Percentiles rank a stretch among this genome's conserved stretches.
These are phyloP conservation scores for Pavo muticus DNA, from an alignment of 2,113 vertebrate genomes.

Conservation along the genomic window DNA sequence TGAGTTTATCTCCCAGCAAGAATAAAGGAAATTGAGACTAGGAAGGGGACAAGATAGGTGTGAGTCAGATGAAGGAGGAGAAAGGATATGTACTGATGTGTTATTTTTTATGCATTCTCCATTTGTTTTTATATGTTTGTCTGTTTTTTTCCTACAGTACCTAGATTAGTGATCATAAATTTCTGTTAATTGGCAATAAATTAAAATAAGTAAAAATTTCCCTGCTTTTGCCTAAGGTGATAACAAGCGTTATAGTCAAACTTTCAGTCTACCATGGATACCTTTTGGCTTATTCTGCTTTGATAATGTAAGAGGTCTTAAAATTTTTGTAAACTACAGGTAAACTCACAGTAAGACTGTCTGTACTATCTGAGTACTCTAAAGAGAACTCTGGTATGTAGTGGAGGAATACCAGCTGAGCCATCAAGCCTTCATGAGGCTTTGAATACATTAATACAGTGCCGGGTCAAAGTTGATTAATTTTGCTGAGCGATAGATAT, in stretches of 20 bases:
- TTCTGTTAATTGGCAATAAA: not conserved
- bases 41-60: not conserved
- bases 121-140: no score
- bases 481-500: rapidly evolving
- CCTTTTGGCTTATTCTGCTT: not conserved
- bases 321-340: not conserved
- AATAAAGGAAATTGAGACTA: not conserved
- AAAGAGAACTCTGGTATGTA: not conserved
- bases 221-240: not conserved
- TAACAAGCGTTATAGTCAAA: not conserved
- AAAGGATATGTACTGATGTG: not conserved
- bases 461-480: not conserved
- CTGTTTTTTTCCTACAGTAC: not conserved
- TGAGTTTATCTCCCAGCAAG: not conserved
- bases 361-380: not conserved
- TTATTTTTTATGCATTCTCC: not conserved
- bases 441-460: not conserved
- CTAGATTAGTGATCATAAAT: not conserved
- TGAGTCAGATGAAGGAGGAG: not conserved
- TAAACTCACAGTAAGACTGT: not conserved
- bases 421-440: not conserved
- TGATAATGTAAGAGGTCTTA: not conserved
- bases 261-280: not conserved
- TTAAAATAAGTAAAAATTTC: not conserved
- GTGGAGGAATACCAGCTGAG: not conserved